Base-by-base conservation (phyloP, 2,888 invertebrate genomes). In the Melieria crassipennis region DNA sequence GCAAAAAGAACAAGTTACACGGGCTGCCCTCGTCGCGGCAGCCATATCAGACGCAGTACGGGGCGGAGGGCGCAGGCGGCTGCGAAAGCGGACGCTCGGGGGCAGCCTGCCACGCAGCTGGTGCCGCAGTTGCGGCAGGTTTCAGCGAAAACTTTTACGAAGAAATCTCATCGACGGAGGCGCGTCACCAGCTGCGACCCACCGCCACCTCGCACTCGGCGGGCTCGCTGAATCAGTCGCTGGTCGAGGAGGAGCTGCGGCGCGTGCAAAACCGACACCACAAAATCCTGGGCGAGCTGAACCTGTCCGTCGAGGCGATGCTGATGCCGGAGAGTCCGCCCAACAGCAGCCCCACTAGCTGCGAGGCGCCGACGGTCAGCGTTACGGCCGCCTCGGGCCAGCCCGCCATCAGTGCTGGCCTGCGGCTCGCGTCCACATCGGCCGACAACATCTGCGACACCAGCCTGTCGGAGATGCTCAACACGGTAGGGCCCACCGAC, bases 291-390 rank as follows among this genome's bases (percentile, higher is more conserved):
- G 95, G 94, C 60, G 94, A 96, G 86, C 88, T 96, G 73, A 95
- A 95, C 88, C 89, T 96, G 73, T 93, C 95, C 79, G 93, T 94
- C 60, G 95, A 96, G 87, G 95, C 94, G 61, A 95, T 96, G 94
- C 87, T 96, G 77, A 96, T 95, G 95, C 95, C 95, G 16, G 91
- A 92, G 81, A 90, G 91, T 77, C 86, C 86, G 75, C 87, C 86
- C 76, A 87, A 84, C 72, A 85, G 84, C 75, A 87, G 88, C 79
- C 88, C 88, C 43, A 87, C 88, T 11, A 60, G 88, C 73, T 86
- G 87, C 61, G 77, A 78, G 47, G 55, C 70, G 42, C 83, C 84
- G 7, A 78, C 79, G 6, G 80, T 83, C 10, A 79, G 85, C 69
- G 83, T 83, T n/a, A 83, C 83, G 5, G 77, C 83, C 42, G 75